Conservation (phyloP, 2,797 vertebrate genomes). For the Micromesistius poutassou region DNA sequence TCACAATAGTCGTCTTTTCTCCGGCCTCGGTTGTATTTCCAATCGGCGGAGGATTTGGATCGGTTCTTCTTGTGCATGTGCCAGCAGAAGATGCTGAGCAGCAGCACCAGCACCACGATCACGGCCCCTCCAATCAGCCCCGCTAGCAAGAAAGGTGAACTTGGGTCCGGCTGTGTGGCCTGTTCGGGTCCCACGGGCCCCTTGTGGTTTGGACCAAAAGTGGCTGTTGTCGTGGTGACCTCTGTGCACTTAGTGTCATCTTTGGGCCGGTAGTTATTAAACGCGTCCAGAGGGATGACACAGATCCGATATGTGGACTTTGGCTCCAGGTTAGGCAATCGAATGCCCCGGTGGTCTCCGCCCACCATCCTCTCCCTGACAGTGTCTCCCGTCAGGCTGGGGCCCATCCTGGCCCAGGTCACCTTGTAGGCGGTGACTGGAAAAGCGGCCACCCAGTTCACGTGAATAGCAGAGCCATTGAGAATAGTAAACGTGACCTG, state of each 20-base stretch:
- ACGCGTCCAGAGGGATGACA: conserved; percentile 86
- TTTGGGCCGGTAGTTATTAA: conserved; percentile 82
- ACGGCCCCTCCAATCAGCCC: conserved; percentile 87
- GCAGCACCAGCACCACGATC: conserved; percentile 82
- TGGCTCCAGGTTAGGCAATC: conserved; percentile 82
- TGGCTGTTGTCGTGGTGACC: conserved; percentile 75
- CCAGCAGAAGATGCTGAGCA: conserved; percentile 84
- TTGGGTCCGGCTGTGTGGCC: conserved; percentile 81
- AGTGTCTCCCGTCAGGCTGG: conserved; percentile 84
- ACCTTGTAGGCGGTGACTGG: conserved; percentile 86
- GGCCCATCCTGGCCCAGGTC: conserved; percentile 91
- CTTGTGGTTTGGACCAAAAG: conserved; percentile 79
- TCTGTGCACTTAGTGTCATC: conserved; percentile 88
- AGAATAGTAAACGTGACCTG: conserved; percentile 81
- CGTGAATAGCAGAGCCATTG: conserved; percentile 86
- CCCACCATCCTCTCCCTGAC: conserved; percentile 86
- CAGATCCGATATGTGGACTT: conserved; percentile 90
- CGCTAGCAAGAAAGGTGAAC: conserved; percentile 84
- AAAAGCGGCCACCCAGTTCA: conserved; percentile 85
- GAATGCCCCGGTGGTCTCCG: conserved; percentile 81
- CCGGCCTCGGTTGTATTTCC: conserved; percentile 92
- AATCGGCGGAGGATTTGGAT: conserved; percentile 79
- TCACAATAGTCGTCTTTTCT: conserved; percentile 94
- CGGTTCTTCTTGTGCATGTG: conserved; percentile 89
- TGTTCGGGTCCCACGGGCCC: conserved; percentile 80